Base-by-base conservation (phyloP, 2,888 invertebrate species). In the Lucinisca nassula region DNA sequence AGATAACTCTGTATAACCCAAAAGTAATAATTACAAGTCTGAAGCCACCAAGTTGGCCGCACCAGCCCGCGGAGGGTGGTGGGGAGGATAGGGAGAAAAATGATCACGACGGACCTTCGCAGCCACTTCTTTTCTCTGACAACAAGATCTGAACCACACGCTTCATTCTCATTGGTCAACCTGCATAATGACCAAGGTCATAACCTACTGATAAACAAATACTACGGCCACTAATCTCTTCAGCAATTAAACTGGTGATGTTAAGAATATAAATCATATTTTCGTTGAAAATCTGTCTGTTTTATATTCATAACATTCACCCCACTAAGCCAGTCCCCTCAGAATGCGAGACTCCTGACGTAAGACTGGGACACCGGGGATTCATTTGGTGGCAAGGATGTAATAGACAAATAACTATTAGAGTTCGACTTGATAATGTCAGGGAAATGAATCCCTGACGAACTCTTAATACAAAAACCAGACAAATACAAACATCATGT, bases 41-140 rank as follows among this genome's bases (percentile, higher is more conserved):
- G 58, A 58, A 58, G 58, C 58, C 58, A 58, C 27, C 24, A 58
- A 58, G 58, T 58, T 58, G 58, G 58, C 58, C 58, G 58, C 58
- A 58, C 58, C 27, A 58, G 24, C 58, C 58, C 58, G 27, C 58
- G 8, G 21, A 8, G 58, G 58, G 58, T 27, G 58, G 58, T 24
- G 58, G 58, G 58, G 58, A 58, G 58, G 58, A 58, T 24, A 27
- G 58, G 58, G 58, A 58, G 27, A 58, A 58, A 27, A 27, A 2
- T 27, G 58, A 21, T 58, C 4, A 27, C 58, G 27, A 58, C 58
- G 10, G 58, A 58, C 58, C 58, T 58, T 51, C 51, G 58, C 24
- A 27, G 58, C 24, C 27, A 10, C 27, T 27, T 12, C 58, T 58
- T 51, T 51, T 51, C 8, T 51, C 51, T 4, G 21, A 3, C 51